Base-by-base conservation (phyloP, 2,888 invertebrate species). In the Minunthozetes semirufus region DNA sequence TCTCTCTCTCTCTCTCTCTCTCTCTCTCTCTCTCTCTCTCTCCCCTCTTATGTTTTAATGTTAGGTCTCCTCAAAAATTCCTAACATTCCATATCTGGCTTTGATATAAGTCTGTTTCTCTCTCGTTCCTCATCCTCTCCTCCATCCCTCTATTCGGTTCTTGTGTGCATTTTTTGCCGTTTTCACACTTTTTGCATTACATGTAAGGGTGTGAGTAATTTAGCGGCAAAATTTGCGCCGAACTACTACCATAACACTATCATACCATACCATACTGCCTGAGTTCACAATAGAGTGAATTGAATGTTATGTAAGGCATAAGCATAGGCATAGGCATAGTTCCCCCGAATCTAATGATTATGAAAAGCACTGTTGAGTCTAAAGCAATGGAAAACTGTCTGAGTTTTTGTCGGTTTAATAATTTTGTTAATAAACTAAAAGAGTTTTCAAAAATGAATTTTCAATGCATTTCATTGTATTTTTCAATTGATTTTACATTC, bases 181-280 rank as follows among this genome's bases (percentile, higher is more conserved):
- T 66, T 66, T 66, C 38, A 66, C 66, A 66, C 66, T 38, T 38
- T 38, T 66, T 66, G 38, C 17, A 66, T 66, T n/a, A 38, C 33
- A 66, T n/a, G 33, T 38, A 38, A 66, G 66, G 66, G 33, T 38
- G 66, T 38, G 66, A 33, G 66, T 38, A 66, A 66, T 66, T 66
- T 66, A 66, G 66, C 66, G 33, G 33, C 33, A 33, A 66, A 66
- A 38, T 66, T 33, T 66, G 38, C 33, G 33, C 38, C 61, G 1
- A 15, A 33, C 33, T 33, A 1, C 5, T 15, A 25, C 19, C 61
- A 61, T 15, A 61, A 25, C 8, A 9, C 25, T 9, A 4, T 25
- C 61, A 53, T n/a, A 53, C 19, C 11, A 13, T 53, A n/a, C 17
- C 8, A 53, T 53, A 13, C 53, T n/a, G n/a, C n/a, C n/a, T n/a